A percentile compares a stretch with the other conserved stretches of the same genome.
Conservation (phyloP, 2,888 invertebrate species). For the Himalopsyche tibetana region DNA sequence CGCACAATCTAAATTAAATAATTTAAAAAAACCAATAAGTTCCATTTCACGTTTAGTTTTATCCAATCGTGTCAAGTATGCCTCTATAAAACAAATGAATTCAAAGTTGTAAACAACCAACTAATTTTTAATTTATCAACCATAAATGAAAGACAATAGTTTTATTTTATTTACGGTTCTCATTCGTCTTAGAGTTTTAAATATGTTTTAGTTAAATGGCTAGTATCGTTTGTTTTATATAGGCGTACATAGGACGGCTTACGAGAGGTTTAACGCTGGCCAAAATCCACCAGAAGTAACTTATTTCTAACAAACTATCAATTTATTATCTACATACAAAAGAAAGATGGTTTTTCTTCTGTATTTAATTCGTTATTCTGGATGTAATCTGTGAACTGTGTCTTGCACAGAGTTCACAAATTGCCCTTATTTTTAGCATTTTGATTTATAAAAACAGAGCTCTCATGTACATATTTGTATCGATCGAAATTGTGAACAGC, state of each 20-base stretch:
- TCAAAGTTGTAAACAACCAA: no score
- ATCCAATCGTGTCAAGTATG: conserved; percentile 34
- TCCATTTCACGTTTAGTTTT: neutral
- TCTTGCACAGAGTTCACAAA: neutral
- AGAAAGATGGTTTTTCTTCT: neutral
- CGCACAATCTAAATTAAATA: conserved; percentile 8
- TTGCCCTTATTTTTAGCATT: neutral
- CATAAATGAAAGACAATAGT: no score
- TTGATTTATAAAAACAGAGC: no score
- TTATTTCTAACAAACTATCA: neutral
- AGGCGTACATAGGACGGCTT: conserved; percentile 1
- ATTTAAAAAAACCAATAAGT: conserved; percentile 9
- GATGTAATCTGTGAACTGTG: neutral
- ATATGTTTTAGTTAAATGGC: no score
- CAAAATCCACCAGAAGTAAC: no score
- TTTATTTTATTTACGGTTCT: no score
- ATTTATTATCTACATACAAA: neutral
- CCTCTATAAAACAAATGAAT: conserved; percentile 11
- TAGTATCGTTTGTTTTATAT: neutral
- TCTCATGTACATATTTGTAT: no score
- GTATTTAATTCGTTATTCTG: no score
- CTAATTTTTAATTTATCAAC: no score
- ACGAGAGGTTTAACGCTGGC: conserved; percentile 17
- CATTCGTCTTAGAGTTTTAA: no score
- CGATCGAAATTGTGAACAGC: conserved; percentile 4